phyloP scores from a whole-genome alignment of 1,140 invertebrate species.

The Lineus longissimus region DNA sequence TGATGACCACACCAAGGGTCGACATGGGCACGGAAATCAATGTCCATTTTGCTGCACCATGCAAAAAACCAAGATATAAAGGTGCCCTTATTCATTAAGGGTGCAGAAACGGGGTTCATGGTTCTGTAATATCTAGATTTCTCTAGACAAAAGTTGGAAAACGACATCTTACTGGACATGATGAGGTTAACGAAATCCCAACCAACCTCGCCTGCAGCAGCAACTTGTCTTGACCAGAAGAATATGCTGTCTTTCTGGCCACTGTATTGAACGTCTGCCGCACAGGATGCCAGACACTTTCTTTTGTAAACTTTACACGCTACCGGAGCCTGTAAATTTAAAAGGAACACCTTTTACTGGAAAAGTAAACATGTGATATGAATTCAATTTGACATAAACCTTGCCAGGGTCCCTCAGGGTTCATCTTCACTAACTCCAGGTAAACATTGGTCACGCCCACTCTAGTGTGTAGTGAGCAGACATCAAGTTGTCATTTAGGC shows the following conservation, averaged over 20 bases:
- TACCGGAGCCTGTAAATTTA: too few species aligned
- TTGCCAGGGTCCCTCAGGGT: too few species aligned
- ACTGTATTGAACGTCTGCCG: too few species aligned
- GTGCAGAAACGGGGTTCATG: not conserved
- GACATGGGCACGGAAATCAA: constrained; percentile 15
- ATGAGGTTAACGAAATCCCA: constrained; percentile 19
- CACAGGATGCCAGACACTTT: too few species aligned
- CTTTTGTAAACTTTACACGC: too few species aligned
- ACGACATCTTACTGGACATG: constrained; percentile 11
- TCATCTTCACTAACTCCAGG: too few species aligned
- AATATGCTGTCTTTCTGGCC: not conserved
- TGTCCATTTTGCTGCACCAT: constrained; percentile 18
- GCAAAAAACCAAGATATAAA: constrained; percentile 21
- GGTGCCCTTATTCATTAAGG: constrained; percentile 11
- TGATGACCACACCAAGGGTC: constrained; percentile 12
- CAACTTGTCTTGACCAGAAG: constrained; percentile 14
- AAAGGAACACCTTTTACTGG: too few species aligned
- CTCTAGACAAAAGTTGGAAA: constrained; percentile 10
- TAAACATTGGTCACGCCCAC: too few species aligned
- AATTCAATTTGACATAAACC: too few species aligned
- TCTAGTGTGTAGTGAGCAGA: too few species aligned
- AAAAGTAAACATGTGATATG: too few species aligned
- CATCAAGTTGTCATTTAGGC: too few species aligned
- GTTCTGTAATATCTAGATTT: constrained; percentile 10
- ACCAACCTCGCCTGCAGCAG: constrained; percentile 24